A percentile compares a stretch with the other conserved stretches of the same genome.
phyloP scores from a whole-genome alignment of 2,113 vertebrate genomes.

The Marcusenius ussheri region DNA sequence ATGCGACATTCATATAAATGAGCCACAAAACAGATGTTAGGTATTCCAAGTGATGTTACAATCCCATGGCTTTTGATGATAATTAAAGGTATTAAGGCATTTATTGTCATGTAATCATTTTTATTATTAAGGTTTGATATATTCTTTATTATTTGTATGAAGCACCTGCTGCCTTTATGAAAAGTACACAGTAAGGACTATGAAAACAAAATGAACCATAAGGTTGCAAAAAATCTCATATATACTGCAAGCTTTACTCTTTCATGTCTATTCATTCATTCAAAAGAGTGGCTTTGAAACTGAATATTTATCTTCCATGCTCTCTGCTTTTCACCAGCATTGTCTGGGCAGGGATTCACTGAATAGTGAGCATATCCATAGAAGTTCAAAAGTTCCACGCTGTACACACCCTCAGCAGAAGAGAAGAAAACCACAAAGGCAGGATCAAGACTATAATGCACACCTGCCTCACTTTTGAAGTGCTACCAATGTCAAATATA shows the following conservation, averaged over 20 bases:
- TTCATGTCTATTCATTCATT: slow-evolving; percentile 21
- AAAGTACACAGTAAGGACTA: neutral
- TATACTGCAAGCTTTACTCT: slow-evolving; percentile 18
- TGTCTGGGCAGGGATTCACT: slow-evolving; percentile 2
- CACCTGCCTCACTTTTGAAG: slow-evolving; percentile 4
- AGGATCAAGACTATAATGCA: slow-evolving; percentile 13
- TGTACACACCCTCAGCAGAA: slow-evolving; percentile 5
- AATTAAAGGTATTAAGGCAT: slow-evolving; percentile 3
- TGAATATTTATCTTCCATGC: slow-evolving; percentile 26
- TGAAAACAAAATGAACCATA: slow-evolving; percentile 13
- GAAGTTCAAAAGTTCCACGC: slow-evolving; percentile 14
- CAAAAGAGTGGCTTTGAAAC: slow-evolving; percentile 22
- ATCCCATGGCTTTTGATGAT: neutral
- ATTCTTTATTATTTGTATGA: neutral
- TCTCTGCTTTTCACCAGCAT: neutral
- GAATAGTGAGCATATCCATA: slow-evolving; percentile 16
- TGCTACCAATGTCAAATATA: slow-evolving; percentile 7
- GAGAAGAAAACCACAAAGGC: slow-evolving; percentile 19
- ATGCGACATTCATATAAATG: neutral
- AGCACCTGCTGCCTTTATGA: slow-evolving; percentile 4
- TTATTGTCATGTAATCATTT: neutral
- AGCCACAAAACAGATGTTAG: neutral
- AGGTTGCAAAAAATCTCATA: neutral
- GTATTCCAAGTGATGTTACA: neutral
- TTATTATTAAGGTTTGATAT: neutral